phyloP scores from a whole-genome alignment of 2,113 vertebrate species.

The Malurus elegans region DNA sequence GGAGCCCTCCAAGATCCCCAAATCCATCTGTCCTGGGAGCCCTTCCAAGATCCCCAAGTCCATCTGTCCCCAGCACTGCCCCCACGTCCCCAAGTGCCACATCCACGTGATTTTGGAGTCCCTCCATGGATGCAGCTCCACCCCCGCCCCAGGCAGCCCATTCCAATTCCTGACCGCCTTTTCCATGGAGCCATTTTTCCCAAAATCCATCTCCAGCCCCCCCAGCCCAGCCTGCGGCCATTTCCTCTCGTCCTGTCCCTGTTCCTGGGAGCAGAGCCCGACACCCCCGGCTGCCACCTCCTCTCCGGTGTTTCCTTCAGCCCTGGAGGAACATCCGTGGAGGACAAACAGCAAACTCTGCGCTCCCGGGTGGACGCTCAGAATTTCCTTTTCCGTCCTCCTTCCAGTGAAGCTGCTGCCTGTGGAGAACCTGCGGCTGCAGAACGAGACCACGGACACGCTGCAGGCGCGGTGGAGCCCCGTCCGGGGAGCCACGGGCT shows the following conservation, averaged over 20 bases:
- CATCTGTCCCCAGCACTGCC: neutral
- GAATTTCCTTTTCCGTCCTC: neutral
- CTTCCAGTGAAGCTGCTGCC: slow-evolving; percentile 81
- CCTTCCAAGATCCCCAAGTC: neutral
- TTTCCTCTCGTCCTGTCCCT: neutral
- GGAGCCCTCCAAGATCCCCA: no score
- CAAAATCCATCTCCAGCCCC: neutral
- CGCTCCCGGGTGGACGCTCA: neutral
- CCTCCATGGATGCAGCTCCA: neutral
- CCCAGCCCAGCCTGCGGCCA: rapidly evolving
- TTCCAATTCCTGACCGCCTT: neutral
- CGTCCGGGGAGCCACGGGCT: slow-evolving; percentile 82
- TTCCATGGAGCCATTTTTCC: neutral
- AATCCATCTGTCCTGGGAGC: neutral
- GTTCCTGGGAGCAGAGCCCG: rapidly evolving
- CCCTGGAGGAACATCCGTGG: neutral
- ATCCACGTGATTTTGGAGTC: rapidly evolving
- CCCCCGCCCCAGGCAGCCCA: neutral
- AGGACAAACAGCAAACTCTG: neutral
- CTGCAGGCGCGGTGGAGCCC: slow-evolving; percentile 82
- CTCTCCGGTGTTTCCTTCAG: neutral
- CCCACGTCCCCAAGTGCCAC: neutral
- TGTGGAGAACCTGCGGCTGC: slow-evolving; percentile 77
- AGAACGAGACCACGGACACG: slow-evolving; percentile 84
- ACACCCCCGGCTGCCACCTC: neutral